Evolutionary conservation across 2,888 invertebrate species (phyloP).

Genomic region (Coremacera marginata): DNA sequence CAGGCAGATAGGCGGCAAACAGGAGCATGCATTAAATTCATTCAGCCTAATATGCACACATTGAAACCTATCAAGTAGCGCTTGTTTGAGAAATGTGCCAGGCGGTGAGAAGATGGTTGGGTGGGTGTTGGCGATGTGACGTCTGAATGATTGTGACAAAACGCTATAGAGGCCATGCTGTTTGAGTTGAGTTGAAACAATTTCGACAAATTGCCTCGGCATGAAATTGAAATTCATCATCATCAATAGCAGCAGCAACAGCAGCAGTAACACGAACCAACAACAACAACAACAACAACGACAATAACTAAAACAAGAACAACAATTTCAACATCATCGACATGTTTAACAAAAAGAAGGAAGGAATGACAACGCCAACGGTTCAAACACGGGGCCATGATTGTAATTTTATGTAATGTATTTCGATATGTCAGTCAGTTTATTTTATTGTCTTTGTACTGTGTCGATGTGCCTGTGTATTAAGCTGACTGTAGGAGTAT

Average conservation of each 20-base stretch:
- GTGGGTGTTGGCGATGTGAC: no score
- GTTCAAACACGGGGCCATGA: conserved; percentile 16
- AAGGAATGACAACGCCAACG: conserved; percentile 8
- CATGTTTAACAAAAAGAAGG: conserved; percentile 22
- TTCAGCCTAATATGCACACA: no score
- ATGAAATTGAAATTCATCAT: conserved; percentile 51
- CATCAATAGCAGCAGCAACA: conserved; percentile 17
- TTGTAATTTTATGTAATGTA: conserved; percentile 35
- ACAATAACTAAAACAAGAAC: conserved; percentile 38
- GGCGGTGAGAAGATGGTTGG: no score
- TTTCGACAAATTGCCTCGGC: conserved; percentile 65
- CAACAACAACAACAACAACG: conserved; percentile 36
- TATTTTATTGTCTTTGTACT: conserved; percentile 15
- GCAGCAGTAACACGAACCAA: background rate
- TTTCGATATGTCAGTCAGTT: conserved; percentile 27
- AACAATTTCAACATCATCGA: conserved; percentile 38
- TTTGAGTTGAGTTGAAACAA: conserved; percentile 46
- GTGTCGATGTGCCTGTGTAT: background rate
- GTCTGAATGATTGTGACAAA: no score
- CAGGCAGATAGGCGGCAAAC: no score
- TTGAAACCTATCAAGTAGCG: no score
- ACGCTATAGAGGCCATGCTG: background rate
- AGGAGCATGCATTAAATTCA: no score
- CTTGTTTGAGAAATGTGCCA: no score
- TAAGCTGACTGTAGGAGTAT: background rate